Percentiles rank a stretch among this genome's conserved stretches.
Evolutionary conservation across 2,888 invertebrate species (phyloP).

Genomic region (Petrolisthes cinctipes): DNA sequence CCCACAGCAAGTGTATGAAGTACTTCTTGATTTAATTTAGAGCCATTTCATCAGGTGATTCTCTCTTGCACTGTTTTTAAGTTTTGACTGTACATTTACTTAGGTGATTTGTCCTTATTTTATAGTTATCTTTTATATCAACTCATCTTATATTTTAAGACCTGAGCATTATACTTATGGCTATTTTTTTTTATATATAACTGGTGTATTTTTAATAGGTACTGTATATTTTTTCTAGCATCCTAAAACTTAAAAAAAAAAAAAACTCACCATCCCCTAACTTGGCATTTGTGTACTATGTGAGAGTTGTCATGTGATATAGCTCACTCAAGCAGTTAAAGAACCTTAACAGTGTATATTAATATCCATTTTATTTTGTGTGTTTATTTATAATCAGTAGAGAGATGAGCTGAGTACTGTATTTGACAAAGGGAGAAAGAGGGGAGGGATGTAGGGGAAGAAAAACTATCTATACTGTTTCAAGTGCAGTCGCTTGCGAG

Average conservation of each 20-base stretch:
- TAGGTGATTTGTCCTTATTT: not conserved
- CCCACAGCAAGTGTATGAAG: constrained; percentile 3
- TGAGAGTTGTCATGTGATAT: not conserved
- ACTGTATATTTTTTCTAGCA: not conserved
- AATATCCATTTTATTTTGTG: not conserved
- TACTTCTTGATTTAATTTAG: not conserved
- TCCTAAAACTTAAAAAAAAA: not conserved
- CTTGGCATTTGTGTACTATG: not conserved
- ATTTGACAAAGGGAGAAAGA: not conserved
- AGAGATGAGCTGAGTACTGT: not conserved
- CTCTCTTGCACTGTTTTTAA: not conserved
- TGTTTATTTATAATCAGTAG: not conserved
- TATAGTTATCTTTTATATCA: not conserved
- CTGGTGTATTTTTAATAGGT: constrained; percentile 9
- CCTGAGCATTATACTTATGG: not conserved
- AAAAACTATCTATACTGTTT: not conserved
- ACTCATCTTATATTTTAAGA: not conserved
- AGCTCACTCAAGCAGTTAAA: not conserved
- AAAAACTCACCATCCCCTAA: not conserved
- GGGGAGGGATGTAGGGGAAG: not conserved
- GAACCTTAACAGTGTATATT: not conserved
- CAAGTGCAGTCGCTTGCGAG: no score
- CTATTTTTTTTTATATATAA: not conserved
- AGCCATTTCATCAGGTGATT: not conserved
- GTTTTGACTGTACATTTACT: not conserved